Evolutionary conservation across 2,113 vertebrate genomes (phyloP), one percentile per base, ranked within the genome.

Genomic region (Oreochromis niloticus): DNA sequence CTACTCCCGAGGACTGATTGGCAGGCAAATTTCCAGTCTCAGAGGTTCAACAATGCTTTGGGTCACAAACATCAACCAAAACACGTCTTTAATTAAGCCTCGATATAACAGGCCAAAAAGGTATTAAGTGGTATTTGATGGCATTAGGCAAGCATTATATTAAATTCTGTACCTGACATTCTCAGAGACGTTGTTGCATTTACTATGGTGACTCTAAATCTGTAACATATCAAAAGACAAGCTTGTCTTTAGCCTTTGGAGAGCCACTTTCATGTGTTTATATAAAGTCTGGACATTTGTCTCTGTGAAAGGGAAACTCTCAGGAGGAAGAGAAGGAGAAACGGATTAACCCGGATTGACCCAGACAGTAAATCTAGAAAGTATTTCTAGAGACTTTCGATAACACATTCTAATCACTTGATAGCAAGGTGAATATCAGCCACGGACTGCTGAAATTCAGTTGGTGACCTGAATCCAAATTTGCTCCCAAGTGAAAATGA

Each of bases 401-500:
- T 34, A 75, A 83, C 68, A 34, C 59, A 57, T 41, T 14, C 19
- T 56, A 84, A 83, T 80, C 79, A 80, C 66, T 71, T 75, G 79
- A 73, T 56, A 78, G 34, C 30, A 12, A 19, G 19, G 78, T 83
- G 85, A 86, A 91, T 57, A 86, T 46, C 56, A 87, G 81, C n/a
- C 1, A 13, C 2, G 79, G 80, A 46, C 85, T 48, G 87, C 6
- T 39, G 61, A 66, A 73, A 14, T 41, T 27, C 91, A 82, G 80
- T 80, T 34, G 19, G 14, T 83, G 85, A 84, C 80, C 82, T 81
- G 82, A 92, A 92, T 92, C 89, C 88, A 87, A 91, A 91, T 82
- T 36, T 59, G 41, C 61, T 75, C 87, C 82, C 59, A 91, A 66
- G 7, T 84, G 85, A 86, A 39, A 75, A 88, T 82, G 50, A 36